Evolutionary conservation across 2,113 vertebrate species (phyloP), one percentile per base, ranked within the genome.

Genomic region (Catharus minimus): DNA sequence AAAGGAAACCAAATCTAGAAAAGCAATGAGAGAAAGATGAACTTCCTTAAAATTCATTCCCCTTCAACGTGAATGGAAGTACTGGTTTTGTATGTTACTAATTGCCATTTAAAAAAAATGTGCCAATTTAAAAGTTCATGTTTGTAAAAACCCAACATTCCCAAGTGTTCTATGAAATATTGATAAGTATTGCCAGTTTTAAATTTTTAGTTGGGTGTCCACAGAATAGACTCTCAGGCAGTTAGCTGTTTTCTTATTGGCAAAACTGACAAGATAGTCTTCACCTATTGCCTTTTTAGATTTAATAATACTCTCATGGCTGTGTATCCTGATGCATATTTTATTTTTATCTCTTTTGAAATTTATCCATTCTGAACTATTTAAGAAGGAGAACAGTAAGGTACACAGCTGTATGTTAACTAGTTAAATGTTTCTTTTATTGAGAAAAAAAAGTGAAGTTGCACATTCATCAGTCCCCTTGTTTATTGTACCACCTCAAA

Each of bases 111-210:
- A 49, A 87, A 95, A 95, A 62, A 88, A 78, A 53, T 91, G 97
- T 98, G 97, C 97, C 97, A 98, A 97, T 94, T 85, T 96, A 93
- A 76, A 97, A 91, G 72, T 95, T 74, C 60, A 18, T 78, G 76
- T 91, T 92, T 96, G 86, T 96, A 86, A 86, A 91, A 95, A 69
- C 57, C 65, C 68, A 74, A 69, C 94, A 95, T 97, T 96, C 92
- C 94, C 88, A 78, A 93, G 57, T 92, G 89, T 95, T 86, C 85
- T 96, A 50, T 93, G 72, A 94, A 83, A 92, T 94, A 81, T 79
- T 88, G 82, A 67, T 58, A 95, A 96, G 58, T 96, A 90, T 96
- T 97, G 96, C 96, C 97, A 96, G 97, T 95, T 95, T 85, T 91
- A 94, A 96, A 94, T 93, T 95, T 93, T 88, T 89, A 94, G 94